phyloP scores from a whole-genome alignment of 2,797 vertebrate genomes.

The Sebastiscus albofasciatus region DNA sequence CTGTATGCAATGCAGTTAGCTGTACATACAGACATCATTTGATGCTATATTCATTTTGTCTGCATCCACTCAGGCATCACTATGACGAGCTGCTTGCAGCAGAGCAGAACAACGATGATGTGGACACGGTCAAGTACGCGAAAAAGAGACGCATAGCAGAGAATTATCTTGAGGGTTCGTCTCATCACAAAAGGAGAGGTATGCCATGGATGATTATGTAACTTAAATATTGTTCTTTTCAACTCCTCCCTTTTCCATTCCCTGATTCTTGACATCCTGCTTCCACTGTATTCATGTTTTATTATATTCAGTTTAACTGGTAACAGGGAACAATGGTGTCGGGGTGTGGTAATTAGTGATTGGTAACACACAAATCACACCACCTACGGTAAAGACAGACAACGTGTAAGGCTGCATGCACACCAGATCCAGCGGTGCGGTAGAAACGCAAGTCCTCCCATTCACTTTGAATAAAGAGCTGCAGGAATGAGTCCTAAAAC shows the following conservation, averaged over 20 bases:
- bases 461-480: too few relatives aligned
- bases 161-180: constrained; percentile 24
- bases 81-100: constrained; percentile 53
- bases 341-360: background rate
- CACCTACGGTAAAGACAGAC: background rate
- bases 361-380: constrained; percentile 12
- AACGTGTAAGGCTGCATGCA: background rate
- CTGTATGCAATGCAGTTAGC: background rate
- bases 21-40: background rate
- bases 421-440: too few relatives aligned
- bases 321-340: background rate
- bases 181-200: constrained; percentile 72
- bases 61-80: constrained; percentile 72
- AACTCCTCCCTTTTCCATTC: background rate
- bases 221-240: background rate
- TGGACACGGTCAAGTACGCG: constrained; percentile 72
- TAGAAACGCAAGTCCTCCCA: too few relatives aligned
- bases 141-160: constrained; percentile 79
- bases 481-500: too few relatives aligned
- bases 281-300: background rate
- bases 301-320: constrained; percentile 1
- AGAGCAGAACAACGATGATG: constrained; percentile 66
- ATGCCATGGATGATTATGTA: background rate
- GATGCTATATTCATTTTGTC: background rate
- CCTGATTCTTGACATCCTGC: background rate